These are phyloP conservation scores for Ahaetulla prasina DNA, from an alignment of 2,113 vertebrate genomes.

Conservation along the genomic window DNA sequence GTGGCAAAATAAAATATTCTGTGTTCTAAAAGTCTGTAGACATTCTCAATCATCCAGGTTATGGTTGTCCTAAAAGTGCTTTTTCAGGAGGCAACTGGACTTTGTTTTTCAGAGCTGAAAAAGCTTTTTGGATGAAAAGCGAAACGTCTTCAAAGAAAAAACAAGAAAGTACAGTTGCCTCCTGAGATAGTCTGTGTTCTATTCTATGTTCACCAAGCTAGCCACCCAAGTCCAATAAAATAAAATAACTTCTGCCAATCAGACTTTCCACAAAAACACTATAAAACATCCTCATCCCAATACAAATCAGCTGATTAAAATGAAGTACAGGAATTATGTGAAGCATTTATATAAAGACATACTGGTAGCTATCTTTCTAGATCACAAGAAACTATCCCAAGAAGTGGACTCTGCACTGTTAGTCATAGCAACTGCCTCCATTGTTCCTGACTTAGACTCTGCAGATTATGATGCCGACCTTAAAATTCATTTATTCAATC, in stretches of 20 bases:
- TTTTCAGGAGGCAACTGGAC: too few species aligned
- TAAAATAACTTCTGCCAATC: not conserved
- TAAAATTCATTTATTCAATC: not conserved
- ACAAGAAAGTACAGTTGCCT: too few species aligned
- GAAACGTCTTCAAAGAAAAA: too few species aligned
- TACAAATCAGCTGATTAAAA: not conserved
- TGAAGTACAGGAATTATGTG: not conserved
- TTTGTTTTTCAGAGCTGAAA: too few species aligned
- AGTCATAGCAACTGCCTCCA: not conserved
- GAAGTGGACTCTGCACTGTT: not conserved
- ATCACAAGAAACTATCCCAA: not conserved
- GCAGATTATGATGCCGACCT: not conserved
- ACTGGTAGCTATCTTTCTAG: not conserved
- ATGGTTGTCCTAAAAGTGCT: too few species aligned
- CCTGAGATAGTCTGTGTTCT: too few species aligned
- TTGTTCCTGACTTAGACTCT: not conserved
- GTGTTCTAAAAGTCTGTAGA: too few species aligned
- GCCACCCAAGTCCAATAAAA: not conserved
- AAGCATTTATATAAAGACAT: not conserved
- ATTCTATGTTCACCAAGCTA: not conserved
- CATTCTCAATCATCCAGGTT: too few species aligned
- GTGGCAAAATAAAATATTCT: not conserved
- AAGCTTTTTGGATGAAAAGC: too few species aligned
- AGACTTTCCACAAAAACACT: not conserved
- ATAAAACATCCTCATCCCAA: not conserved